Evolutionary conservation across 1,140 invertebrate genomes (phyloP).

Genomic region (Cydia fagiglandana): DNA sequence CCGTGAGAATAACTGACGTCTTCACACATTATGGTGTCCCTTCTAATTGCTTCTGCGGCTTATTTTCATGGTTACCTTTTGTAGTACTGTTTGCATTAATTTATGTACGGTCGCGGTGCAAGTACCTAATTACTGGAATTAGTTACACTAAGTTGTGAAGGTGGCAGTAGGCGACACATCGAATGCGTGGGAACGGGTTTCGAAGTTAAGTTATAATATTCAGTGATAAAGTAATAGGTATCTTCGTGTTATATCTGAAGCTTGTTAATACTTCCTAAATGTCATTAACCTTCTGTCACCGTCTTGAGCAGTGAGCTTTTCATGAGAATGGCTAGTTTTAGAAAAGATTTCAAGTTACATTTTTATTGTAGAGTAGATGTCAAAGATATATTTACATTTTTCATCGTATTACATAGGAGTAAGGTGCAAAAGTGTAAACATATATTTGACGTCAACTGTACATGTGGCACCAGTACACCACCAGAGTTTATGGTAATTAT

Average conservation of each 20-base stretch:
- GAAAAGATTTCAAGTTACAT: neutral
- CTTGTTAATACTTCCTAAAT: too few relatives aligned
- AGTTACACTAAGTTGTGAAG: neutral
- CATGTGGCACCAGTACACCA: too few relatives aligned
- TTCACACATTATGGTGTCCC: conserved; percentile 49
- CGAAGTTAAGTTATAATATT: neutral
- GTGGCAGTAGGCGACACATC: conserved; percentile 3
- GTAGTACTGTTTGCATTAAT: conserved; percentile 18
- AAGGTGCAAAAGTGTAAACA: too few relatives aligned
- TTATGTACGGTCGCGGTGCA: neutral
- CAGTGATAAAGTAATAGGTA: too few relatives aligned
- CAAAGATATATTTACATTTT: too few relatives aligned
- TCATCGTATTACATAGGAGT: too few relatives aligned
- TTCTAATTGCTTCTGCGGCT: conserved; percentile 61
- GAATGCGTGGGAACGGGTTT: neutral
- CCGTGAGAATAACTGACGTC: conserved; percentile 51
- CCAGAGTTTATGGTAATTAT: too few relatives aligned
- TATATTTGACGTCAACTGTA: too few relatives aligned
- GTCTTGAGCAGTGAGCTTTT: too few relatives aligned
- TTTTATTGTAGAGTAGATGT: too few relatives aligned
- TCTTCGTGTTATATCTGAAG: too few relatives aligned
- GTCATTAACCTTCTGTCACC: too few relatives aligned
- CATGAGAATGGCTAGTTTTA: neutral
- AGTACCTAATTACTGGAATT: conserved; percentile 19
- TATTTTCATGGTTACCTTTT: conserved; percentile 45